These are phyloP conservation scores for Colletes gigas DNA, from an alignment of 1,140 invertebrate species.

Conservation along the genomic window DNA sequence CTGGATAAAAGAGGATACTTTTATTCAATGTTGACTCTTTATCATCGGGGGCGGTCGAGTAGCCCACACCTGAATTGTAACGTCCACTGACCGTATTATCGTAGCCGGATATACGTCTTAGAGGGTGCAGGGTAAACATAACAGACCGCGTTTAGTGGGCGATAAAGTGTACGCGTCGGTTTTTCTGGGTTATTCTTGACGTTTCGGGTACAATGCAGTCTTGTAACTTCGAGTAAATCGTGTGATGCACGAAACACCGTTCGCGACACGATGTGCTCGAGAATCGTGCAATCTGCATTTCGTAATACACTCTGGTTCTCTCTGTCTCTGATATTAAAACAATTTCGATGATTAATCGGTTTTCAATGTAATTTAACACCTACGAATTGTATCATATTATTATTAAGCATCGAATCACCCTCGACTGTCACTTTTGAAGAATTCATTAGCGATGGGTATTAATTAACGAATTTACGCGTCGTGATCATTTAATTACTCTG, in stretches of 20 bases:
- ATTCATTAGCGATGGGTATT: neutral
- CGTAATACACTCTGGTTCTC: no score
- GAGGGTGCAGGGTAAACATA: conserved; percentile 1
- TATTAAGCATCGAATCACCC: no score
- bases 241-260: neutral
- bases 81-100: conserved; percentile 2
- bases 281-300: neutral
- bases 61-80: neutral
- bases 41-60: neutral
- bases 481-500: no score
- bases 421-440: neutral
- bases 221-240: conserved; percentile 21
- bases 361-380: neutral
- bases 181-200: conserved; percentile 34
- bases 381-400: neutral
- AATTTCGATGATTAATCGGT: neutral
- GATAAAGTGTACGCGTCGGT: conserved; percentile 36
- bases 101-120: neutral
- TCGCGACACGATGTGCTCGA: neutral
- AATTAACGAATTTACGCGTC: neutral
- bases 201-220: conserved; percentile 18
- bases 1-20: neutral
- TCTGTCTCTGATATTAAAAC: neutral
- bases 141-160: conserved; percentile 21
- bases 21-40: neutral